phyloP scores from a whole-genome alignment of 2,797 vertebrate genomes.

The Fratercula arctica region DNA sequence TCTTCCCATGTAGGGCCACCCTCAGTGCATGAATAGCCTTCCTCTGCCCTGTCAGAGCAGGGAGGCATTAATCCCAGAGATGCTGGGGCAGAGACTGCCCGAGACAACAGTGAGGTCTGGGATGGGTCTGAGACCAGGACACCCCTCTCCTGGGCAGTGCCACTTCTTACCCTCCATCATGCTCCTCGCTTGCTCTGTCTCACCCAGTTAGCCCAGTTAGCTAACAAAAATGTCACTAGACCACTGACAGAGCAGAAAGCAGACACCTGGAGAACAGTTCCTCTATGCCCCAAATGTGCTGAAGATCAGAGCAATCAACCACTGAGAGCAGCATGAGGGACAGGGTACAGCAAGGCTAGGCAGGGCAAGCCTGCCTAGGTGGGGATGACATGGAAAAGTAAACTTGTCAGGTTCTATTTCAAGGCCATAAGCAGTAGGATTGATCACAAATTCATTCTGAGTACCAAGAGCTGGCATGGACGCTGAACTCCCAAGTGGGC shows the following conservation, averaged over 20 bases:
- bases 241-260: background rate
- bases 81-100: background rate
- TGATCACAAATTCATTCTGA: background rate
- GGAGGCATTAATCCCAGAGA: background rate
- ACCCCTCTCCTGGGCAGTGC: background rate
- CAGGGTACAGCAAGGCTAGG: background rate
- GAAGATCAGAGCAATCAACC: background rate
- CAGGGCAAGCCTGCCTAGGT: background rate
- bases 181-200: background rate
- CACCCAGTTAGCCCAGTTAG: background rate
- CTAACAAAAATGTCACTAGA: background rate
- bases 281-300: background rate
- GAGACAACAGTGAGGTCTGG: background rate
- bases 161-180: rapidly evolving
- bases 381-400: background rate
- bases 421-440: background rate
- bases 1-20: background rate
- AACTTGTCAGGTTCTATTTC: background rate
- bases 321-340: background rate
- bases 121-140: background rate
- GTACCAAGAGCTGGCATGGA: background rate
- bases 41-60: background rate
- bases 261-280: background rate
- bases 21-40: background rate
- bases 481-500: background rate